Percentiles rank a stretch among this genome's conserved stretches.
Conservation (phyloP, 1,140 invertebrate species). For the Laupala kohalensis region DNA sequence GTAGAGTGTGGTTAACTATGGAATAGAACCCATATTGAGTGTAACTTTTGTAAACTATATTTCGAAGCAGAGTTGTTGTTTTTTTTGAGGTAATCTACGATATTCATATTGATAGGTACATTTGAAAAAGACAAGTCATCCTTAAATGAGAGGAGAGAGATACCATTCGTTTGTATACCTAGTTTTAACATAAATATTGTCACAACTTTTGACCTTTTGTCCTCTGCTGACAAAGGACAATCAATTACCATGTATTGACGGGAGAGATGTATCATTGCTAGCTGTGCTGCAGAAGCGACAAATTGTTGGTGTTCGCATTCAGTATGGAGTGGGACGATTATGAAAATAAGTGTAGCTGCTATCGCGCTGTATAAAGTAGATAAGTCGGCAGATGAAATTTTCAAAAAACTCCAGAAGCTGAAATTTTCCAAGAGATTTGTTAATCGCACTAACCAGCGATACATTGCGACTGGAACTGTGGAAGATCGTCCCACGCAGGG, state of each 20-base stretch:
- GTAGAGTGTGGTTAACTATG: no score
- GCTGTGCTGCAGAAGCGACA: slow-evolving; percentile 1
- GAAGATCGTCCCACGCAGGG: neutral
- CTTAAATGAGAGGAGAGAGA: no score
- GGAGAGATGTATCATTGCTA: neutral
- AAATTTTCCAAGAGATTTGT: neutral
- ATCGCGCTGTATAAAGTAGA: neutral
- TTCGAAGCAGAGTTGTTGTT: no score
- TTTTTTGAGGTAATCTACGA: no score
- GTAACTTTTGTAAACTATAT: no score
- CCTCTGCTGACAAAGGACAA: neutral
- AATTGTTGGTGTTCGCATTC: neutral
- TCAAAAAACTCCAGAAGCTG: slow-evolving; percentile 6
- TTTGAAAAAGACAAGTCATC: no score
- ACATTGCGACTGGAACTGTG: neutral
- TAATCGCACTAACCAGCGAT: neutral
- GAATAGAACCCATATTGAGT: no score
- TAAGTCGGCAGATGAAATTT: neutral
- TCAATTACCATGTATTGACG: neutral
- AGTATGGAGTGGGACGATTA: neutral
- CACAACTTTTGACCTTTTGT: neutral
- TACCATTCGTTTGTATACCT: no score
- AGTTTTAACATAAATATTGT: neutral
- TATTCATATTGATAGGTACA: no score
- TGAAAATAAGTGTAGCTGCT: neutral